Conservation (phyloP, 2,113 vertebrate species). For the Toxotes chatareus region DNA sequence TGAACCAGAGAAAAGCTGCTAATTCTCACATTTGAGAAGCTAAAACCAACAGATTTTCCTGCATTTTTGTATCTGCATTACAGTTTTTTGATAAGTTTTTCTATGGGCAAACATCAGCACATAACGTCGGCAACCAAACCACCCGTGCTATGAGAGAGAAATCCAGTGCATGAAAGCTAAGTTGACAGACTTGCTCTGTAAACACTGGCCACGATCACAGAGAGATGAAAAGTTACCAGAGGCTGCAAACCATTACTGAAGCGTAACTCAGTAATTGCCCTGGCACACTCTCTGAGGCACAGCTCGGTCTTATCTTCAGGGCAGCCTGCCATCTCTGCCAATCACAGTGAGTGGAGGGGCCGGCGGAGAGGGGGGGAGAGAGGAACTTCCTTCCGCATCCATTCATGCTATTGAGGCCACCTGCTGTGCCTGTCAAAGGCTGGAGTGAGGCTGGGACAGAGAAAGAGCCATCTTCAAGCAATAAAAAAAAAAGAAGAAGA, state of each 20-base stretch:
- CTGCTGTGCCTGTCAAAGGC: conserved; percentile 84
- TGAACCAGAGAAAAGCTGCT: not conserved
- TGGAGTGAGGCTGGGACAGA: conserved; percentile 58
- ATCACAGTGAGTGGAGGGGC: conserved; percentile 69
- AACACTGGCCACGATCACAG: conserved; percentile 32
- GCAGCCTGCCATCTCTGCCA: conserved; percentile 81
- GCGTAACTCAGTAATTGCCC: conserved; percentile 64
- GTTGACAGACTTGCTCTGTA: conserved; percentile 22
- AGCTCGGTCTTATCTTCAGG: conserved; percentile 73
- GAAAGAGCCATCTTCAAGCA: conserved; percentile 61
- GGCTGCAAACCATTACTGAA: conserved; percentile 54
- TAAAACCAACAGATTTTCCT: not conserved
- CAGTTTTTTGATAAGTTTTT: not conserved
- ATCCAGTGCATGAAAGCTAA: not conserved
- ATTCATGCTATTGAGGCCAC: conserved; percentile 83
- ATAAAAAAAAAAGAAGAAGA: conserved; percentile 37
- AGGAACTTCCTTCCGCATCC: conserved; percentile 84
- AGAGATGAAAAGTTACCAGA: conserved; percentile 27
- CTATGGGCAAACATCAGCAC: not conserved
- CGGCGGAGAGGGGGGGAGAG: conserved; percentile 22
- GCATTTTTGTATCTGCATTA: not conserved
- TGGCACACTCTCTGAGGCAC: conserved; percentile 68
- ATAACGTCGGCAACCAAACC: not conserved
- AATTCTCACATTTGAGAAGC: not conserved
- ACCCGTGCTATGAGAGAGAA: not conserved